phyloP scores from a whole-genome alignment of 2,888 invertebrate species.

The Microctonus aethiopoides region DNA sequence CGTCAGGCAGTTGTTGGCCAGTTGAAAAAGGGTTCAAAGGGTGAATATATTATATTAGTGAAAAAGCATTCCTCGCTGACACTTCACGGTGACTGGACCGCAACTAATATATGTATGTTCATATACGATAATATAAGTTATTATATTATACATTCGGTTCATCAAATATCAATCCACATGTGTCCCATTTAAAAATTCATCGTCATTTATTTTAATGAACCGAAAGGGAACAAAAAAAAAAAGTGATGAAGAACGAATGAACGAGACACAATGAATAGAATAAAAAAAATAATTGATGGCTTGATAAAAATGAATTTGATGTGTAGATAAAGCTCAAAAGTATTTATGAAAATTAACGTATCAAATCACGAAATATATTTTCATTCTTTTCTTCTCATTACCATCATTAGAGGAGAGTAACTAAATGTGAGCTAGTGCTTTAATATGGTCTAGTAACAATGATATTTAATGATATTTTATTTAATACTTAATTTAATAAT shows the following conservation, averaged over 20 bases:
- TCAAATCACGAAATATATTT: conserved; percentile 20
- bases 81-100: conserved; percentile 24
- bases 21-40: conserved; percentile 27
- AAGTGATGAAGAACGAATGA: neutral
- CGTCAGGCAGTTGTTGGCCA: conserved; percentile 5
- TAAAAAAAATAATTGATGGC: neutral
- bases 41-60: conserved; percentile 33
- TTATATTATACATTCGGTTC: conserved; percentile 13
- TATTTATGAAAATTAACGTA: conserved; percentile 19
- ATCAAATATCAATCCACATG: conserved; percentile 11
- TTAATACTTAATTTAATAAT: no score
- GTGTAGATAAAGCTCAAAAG: neutral
- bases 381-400: neutral
- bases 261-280: neutral
- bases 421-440: no score
- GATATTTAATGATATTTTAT: no score
- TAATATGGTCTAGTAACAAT: no score
- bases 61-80: conserved; percentile 14
- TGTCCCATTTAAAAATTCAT: conserved; percentile 16
- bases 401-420: no score
- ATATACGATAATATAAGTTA: neutral
- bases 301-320: neutral
- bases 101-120: neutral
- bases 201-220: conserved; percentile 26
- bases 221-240: neutral